Percentiles rank a stretch among this genome's conserved stretches.
Evolutionary conservation across 2,113 vertebrate species (phyloP).

Genomic region (Hucho hucho): DNA sequence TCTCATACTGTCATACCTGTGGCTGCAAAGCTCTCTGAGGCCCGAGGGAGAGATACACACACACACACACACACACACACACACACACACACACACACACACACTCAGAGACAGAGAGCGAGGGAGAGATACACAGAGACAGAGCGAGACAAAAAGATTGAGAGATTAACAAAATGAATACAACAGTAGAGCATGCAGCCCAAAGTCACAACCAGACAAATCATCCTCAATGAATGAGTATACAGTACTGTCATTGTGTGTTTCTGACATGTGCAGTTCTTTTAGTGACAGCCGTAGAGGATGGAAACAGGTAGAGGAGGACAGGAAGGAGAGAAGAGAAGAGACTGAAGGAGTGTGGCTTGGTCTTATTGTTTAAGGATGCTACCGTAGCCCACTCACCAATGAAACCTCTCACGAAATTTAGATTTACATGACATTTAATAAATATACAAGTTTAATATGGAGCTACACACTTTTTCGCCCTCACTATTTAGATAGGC

Average conservation of each 20-base stretch:
- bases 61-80: too few relatives aligned
- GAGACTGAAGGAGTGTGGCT: background rate
- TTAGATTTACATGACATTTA: background rate
- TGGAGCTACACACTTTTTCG: conserved; percentile 5
- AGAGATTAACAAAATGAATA: background rate
- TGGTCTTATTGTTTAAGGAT: too few relatives aligned
- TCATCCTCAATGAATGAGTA: background rate
- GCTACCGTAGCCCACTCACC: too few relatives aligned
- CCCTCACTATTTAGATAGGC: conserved; percentile 3
- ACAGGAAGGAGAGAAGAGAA: background rate
- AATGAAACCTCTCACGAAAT: too few relatives aligned
- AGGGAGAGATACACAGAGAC: background rate
- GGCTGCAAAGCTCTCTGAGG: too few relatives aligned
- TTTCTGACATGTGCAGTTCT: too few relatives aligned
- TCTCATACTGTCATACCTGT: too few relatives aligned
- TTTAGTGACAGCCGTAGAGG: background rate
- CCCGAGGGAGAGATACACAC: too few relatives aligned
- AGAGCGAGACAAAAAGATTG: conserved; percentile 1
- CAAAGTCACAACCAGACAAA: background rate
- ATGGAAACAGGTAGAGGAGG: background rate
- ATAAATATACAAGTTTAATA: conserved; percentile 49
- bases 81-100: too few relatives aligned
- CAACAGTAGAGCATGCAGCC: background rate
- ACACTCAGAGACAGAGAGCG: too few relatives aligned
- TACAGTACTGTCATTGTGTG: too few relatives aligned